phyloP scores from a whole-genome alignment of 2,888 invertebrate genomes.

The Sericinus montela region DNA sequence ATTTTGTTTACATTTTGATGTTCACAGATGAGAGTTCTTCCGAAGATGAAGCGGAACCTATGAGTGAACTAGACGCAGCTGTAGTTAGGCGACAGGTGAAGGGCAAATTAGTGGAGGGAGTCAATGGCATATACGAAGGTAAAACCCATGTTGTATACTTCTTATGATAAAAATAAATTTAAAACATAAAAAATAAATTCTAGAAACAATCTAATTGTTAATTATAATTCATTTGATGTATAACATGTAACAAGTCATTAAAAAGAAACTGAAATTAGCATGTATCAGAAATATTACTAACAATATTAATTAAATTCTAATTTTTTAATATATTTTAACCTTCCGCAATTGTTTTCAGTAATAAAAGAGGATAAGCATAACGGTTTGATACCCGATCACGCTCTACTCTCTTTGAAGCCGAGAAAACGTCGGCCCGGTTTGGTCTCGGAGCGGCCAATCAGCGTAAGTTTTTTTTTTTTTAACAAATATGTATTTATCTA shows the following conservation, averaged over 20 bases:
- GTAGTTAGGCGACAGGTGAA: conserved; percentile 48
- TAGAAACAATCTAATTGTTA: no score
- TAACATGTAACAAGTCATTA: no score
- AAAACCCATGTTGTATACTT: conserved; percentile 6
- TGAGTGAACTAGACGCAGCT: conserved; percentile 50
- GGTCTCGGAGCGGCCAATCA: conserved; percentile 82
- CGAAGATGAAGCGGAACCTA: conserved; percentile 56
- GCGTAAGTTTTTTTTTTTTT: conserved; percentile 52
- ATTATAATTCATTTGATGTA: no score
- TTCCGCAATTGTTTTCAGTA: conserved; percentile 36
- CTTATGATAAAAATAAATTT: no score
- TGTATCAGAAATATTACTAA: no score
- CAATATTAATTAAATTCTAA: no score
- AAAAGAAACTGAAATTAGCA: no score
- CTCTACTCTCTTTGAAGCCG: conserved; percentile 54
- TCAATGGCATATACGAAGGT: conserved; percentile 74
- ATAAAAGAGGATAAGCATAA: conserved; percentile 55
- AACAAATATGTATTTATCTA: no score
- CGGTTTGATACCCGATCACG: conserved; percentile 67
- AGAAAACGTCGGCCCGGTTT: conserved; percentile 79
- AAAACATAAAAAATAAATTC: no score
- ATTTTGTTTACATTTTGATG: no score
- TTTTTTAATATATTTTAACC: no score
- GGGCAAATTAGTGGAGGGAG: conserved; percentile 67
- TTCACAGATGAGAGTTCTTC: conserved; percentile 57